phyloP scores from a whole-genome alignment of 2,888 invertebrate genomes.

The Ormyrus rosae region DNA sequence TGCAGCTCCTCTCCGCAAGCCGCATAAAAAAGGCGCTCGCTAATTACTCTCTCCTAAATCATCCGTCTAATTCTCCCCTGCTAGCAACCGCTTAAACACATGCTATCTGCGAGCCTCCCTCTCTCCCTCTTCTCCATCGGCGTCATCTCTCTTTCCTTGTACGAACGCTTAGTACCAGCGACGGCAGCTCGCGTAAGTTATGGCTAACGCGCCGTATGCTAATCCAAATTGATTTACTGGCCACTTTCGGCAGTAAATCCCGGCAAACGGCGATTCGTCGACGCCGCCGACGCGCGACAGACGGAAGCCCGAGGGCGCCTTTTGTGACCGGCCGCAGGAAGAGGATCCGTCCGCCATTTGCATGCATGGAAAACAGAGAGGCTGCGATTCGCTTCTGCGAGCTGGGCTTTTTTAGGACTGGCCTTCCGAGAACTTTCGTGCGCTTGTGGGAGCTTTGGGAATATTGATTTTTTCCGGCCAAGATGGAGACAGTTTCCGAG shows the following conservation, averaged over 20 bases:
- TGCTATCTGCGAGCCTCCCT: slow-evolving; percentile 6
- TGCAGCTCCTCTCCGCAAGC: too few relatives aligned
- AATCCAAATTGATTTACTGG: slow-evolving; percentile 73
- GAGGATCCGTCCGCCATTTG: not conserved
- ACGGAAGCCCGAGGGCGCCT: slow-evolving; percentile 27
- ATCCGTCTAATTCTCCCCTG: not conserved
- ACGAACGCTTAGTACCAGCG: not conserved
- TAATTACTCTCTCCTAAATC: slow-evolving; percentile 51
- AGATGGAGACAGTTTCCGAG: too few relatives aligned
- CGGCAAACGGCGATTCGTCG: slow-evolving; percentile 32
- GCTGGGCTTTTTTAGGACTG: too few relatives aligned
- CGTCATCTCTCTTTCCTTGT: slow-evolving; percentile 11
- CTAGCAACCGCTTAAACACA: slow-evolving; percentile 14
- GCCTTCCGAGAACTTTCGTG: too few relatives aligned
- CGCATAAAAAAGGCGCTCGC: not conserved
- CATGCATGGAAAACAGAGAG: not conserved
- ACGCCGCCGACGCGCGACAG: slow-evolving; percentile 37
- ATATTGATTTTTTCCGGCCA: too few relatives aligned
- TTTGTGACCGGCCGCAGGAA: not conserved
- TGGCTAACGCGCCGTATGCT: slow-evolving; percentile 70
- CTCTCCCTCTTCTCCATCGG: not conserved
- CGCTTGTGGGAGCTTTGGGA: too few relatives aligned
- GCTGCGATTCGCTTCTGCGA: too few relatives aligned
- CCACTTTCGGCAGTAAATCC: slow-evolving; percentile 66
- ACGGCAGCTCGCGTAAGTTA: slow-evolving; percentile 62